These are phyloP conservation scores for Ylistrum balloti DNA, from an alignment of 1,140 invertebrate species.

Conservation along the genomic window DNA sequence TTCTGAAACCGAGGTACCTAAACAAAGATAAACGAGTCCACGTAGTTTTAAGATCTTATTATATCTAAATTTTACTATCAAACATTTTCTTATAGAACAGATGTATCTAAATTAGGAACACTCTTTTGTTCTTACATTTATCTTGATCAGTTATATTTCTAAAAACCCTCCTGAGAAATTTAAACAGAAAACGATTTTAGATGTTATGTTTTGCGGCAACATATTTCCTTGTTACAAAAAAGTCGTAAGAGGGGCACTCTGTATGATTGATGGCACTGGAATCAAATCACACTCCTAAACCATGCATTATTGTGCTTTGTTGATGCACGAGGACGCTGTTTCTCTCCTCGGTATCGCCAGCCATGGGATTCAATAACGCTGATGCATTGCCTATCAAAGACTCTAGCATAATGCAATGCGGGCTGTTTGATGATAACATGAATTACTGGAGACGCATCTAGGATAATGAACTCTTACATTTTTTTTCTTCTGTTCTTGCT, in stretches of 20 bases:
- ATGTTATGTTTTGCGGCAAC: not conserved
- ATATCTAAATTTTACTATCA: not conserved
- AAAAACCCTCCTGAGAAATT: not conserved
- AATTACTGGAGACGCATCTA: not conserved
- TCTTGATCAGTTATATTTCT: not conserved
- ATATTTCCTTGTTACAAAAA: not conserved
- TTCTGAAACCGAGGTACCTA: not conserved
- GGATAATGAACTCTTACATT: not conserved
- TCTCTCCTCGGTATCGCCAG: not conserved
- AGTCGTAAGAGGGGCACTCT: not conserved
- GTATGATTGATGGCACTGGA: not conserved
- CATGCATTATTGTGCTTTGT: not conserved
- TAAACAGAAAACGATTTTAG: not conserved
- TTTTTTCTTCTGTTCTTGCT: not conserved
- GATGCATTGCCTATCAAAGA: constrained; percentile 30
- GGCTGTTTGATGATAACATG: not conserved
- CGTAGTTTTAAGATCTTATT: not conserved
- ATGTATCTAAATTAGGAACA: not conserved
- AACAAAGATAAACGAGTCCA: constrained; percentile 9
- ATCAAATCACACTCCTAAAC: constrained; percentile 33
- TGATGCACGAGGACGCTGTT: not conserved
- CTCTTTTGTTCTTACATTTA: not conserved
- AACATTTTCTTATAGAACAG: not conserved
- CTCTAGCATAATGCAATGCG: not conserved
- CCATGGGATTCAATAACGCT: constrained; percentile 6